phyloP scores from a whole-genome alignment of 1,140 invertebrate species.

The Phymorhynchus buccinoides region DNA sequence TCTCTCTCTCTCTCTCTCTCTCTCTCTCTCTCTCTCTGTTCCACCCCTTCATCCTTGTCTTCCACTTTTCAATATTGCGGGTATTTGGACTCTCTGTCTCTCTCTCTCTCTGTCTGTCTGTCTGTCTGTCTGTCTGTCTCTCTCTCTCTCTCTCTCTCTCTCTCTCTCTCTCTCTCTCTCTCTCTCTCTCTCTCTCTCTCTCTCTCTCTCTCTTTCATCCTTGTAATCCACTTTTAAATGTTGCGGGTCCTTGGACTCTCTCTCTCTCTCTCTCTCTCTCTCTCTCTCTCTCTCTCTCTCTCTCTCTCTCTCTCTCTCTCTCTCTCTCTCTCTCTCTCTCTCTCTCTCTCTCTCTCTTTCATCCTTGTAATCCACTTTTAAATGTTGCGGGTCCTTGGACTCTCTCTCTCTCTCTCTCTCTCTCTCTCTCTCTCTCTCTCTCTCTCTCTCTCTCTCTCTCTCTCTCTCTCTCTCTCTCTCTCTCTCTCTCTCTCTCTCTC shows the following conservation, averaged over 20 bases:
- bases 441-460: constrained; percentile 4
- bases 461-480: constrained; percentile 1
- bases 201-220: too few species aligned
- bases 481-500: not conserved
- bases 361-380: not conserved
- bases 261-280: too few species aligned
- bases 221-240: too few species aligned
- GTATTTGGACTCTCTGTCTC: too few species aligned
- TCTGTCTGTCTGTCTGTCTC: not conserved
- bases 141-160: not conserved
- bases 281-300: too few species aligned
- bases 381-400: not conserved
- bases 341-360: constrained; percentile 43
- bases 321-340: constrained; percentile 44
- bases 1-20: constrained; percentile 11
- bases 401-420: not conserved
- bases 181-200: too few species aligned
- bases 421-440: not conserved
- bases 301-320: not conserved
- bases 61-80: not conserved
- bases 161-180: not conserved
- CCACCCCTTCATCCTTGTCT: not conserved
- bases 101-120: too few species aligned
- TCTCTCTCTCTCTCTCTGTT: not conserved
- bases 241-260: too few species aligned